phyloP scores from a whole-genome alignment of 1,140 invertebrate genomes.

The Dendroctonus valens region DNA sequence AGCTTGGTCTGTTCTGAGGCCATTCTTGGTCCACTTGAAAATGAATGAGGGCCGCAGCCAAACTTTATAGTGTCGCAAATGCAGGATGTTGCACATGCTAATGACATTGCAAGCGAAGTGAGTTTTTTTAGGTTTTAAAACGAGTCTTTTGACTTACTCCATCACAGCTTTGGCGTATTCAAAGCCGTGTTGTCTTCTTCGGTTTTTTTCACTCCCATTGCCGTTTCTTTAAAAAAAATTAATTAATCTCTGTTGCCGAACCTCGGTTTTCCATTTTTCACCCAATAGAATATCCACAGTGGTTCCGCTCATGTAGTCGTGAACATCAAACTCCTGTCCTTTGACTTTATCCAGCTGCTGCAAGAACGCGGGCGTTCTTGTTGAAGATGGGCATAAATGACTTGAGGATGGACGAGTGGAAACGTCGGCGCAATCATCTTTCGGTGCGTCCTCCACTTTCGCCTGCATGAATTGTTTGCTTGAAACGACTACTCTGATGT shows the following conservation, averaged over 20 bases:
- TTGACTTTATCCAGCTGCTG: constrained; percentile 63
- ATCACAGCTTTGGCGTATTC: constrained; percentile 81
- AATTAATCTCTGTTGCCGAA: not conserved
- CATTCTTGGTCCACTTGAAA: constrained; percentile 74
- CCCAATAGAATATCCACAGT: constrained; percentile 66
- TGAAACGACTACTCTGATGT: not conserved
- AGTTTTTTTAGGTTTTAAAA: constrained; percentile 1
- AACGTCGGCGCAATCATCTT: constrained; percentile 92
- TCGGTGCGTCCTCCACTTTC: constrained; percentile 74
- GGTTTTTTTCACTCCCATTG: constrained; percentile 74
- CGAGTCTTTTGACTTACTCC: constrained; percentile 53
- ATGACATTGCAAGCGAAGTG: constrained; percentile 13
- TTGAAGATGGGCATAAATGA: constrained; percentile 87
- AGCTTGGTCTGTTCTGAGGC: constrained; percentile 45
- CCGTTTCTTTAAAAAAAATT: constrained; percentile 61
- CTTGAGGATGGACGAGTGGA: constrained; percentile 89
- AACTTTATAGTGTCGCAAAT: constrained; percentile 75
- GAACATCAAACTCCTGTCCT: constrained; percentile 74
- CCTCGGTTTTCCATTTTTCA: constrained; percentile 3
- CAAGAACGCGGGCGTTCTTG: constrained; percentile 72
- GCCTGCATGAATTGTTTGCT: constrained; percentile 53
- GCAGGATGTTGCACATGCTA: constrained; percentile 74
- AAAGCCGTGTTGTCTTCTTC: constrained; percentile 69
- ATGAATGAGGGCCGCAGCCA: constrained; percentile 79
- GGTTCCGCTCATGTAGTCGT: constrained; percentile 78